Base-by-base conservation (phyloP, 2,113 vertebrate genomes). In the Proteles cristata region DNA sequence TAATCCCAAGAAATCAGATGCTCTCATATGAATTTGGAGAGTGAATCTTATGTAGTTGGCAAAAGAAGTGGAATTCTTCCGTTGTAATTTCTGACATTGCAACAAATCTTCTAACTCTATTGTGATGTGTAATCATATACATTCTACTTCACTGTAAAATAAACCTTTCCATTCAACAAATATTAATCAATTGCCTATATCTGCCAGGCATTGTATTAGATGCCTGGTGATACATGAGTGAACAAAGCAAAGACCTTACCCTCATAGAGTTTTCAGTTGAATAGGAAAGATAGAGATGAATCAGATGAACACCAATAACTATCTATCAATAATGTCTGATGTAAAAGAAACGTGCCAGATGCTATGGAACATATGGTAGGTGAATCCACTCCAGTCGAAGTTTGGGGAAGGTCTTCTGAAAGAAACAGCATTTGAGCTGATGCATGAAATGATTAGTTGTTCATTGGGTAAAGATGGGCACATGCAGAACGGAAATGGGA, bases 21-120 rank as follows among this genome's bases (percentile, higher is more conserved):
- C 3, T 69, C 86, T 88, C 35, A 48, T 15, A 43, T 82, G 35
- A 96, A 68, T 73, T 76, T 86, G 15, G 94, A 65, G 12, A 85
- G 28, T 45, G 28, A 93, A 58, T 71, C 71, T 84, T 90, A 31
- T 12, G 7, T 79, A 79, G 80, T 26, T 81, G 15, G 50, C 31
- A 35, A 95, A 92, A 74, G 5, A 35, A 90, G 88, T 31, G 33
- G 81, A 97, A 81, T 68, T 88, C 58, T 81, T 94, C 33, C 66
- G 43, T 88, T 17, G 53, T 79, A 61, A 45, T 12, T 69, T 74
- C 26, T 91, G 74, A 68, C 45, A 61, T 45, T 1, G 0, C 88
- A 85, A 31, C 25, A 11, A 0, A 48, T n/a, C 81, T 85, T 71
- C 63, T 31, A 58, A 85, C 35, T 92, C 93, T 55, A 16, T 58